Base-by-base conservation (phyloP, 2,113 vertebrate species). In the Microcebus murinus region DNA sequence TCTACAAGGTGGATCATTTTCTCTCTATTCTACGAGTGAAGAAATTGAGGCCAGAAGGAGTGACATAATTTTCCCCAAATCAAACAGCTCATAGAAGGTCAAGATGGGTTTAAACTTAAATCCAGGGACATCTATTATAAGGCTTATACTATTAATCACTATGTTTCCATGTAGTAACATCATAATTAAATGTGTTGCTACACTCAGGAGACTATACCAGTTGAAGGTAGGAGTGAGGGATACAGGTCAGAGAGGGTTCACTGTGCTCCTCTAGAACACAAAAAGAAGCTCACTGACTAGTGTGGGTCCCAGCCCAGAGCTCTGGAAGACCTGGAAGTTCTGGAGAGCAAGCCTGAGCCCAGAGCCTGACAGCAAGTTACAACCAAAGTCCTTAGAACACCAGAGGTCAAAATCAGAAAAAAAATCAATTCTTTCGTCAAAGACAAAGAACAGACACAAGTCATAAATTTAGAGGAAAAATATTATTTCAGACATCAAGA, bases 141-240 rank as follows among this genome's bases (percentile, higher is more conserved):
- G n/a, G 17, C 21, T 94, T 57, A 14, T 52, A 27, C 10, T 48
- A 42, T 42, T 21, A 45, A 21, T 45, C 23, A 42, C 27, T 20
- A 29, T n/a, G 8, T 36, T 87, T 70, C 23, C 67, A 1, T 68
- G 18, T 0, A 84, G 11, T 6, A 8, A 45, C 55, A 79, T n/a
- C 3, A 23, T 63, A 87, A 65, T 29, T 59, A 76, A 83, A 3
- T 63, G 31, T 84, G 14, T 63, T 57, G 57, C 36, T n/a, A 67
- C 21, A 31, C 52, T 0, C 1, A 31, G 25, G 20, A 17, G 23
- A 57, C 20, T 76, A 29, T 15, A 23, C 7, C 1, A 79, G 8
- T 8, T 52, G 13, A 5, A 18, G 0, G 1, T 13, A 15, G 1
- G 23, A 8, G 6, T 9, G 14, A 4, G 13, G 9, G 2, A 80